Base-by-base conservation (phyloP, 2,113 vertebrate genomes). In the Leucosticte australis region DNA sequence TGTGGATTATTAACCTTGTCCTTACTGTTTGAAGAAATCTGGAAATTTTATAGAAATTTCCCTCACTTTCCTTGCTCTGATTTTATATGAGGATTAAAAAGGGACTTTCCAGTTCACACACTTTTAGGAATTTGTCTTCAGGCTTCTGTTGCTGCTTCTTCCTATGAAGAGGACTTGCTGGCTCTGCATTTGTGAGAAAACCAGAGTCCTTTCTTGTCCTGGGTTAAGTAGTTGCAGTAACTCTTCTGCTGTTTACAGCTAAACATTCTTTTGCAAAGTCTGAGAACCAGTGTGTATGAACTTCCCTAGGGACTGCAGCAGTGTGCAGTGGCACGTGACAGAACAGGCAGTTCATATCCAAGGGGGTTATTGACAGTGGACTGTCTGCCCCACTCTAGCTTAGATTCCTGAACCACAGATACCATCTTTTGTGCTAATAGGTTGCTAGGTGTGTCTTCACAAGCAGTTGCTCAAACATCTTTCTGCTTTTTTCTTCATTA, bases 401-500 rank as follows among this genome's bases (percentile, higher is more conserved):
- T 73, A 14, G 57, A 50, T 77, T 90, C 21, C 56, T 81, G 35
- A 52, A 10, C 22, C 65, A 17, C 31, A 75, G 37, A 67, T 49
- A 41, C 0, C 26, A 41, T 86, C 47, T 67, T 77, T 64, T 1
- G 1, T 90, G 81, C 74, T 76, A 37, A 49, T 23, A 68, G 63
- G 42, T 13, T 46, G 50, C 44, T n/a, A 70, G 21, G 15, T 44
- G n/a, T 82, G 35, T 44, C 37, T 57, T 68, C 11, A 49, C 64
- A 49, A 28, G 33, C 92, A 53, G 75, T 33, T 68, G 44, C 15
- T 42, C 3, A 11, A 35, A 67, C 49, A 9, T 64, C 30, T 82
- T 62, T 68, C 68, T 73, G 19, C 15, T 16, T 87, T 79, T 47
- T 91, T 94, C 63, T 89, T 93, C 19, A 35, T 88, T 82, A 99